Evolutionary conservation across 23 tunicate genomes (phyloP), one percentile per base, ranked within the genome.

Genomic region (Halocynthia aurantium): DNA sequence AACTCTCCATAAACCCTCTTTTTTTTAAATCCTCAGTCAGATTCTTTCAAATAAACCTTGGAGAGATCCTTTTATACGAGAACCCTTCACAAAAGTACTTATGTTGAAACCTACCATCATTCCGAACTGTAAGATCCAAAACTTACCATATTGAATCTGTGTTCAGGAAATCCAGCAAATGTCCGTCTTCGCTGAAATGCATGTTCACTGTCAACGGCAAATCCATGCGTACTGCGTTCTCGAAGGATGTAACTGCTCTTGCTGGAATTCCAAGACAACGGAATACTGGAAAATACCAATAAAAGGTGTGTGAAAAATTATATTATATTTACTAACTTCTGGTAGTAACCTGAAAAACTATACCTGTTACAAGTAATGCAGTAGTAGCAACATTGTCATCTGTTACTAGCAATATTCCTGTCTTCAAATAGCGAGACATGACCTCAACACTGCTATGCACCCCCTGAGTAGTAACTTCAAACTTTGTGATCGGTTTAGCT

Each of bases 191-290:
- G 22, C 57, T 74, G 7, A 17, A 56, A 56, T 74, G 78, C 17
- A 56, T 10, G 31, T 74, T 74, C 17, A 74, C 78, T 8, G 64
- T 8, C 78, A 74, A 54, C 8, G 78, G 78, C 17, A 74, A 7
- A 49, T 74, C 78, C 31, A 64, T 74, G 17, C 57, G 60, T 22
- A 54, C 50, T 5, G 78, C 78, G 4, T 53, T 6, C 31, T 74
- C 56, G 65, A 52, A 53, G 9, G 65, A 52, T 51, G 78, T 74
- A 0, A 54, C 56, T 54, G 78, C 2, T 53, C 78, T 40, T 74
- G 78, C n/a, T 54, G 78, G 78, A 17, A 74, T 17, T 11, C 78
- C 78, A 5, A 74, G 55, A 54, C 78, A 74, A 8, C 78, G 61
- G 64, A 74, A 74, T 21, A 74, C 78, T 74, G 56, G 8, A 74